Evolutionary conservation across 2,113 vertebrate genomes (phyloP).

Genomic region (Cebidichthys violaceus): DNA sequence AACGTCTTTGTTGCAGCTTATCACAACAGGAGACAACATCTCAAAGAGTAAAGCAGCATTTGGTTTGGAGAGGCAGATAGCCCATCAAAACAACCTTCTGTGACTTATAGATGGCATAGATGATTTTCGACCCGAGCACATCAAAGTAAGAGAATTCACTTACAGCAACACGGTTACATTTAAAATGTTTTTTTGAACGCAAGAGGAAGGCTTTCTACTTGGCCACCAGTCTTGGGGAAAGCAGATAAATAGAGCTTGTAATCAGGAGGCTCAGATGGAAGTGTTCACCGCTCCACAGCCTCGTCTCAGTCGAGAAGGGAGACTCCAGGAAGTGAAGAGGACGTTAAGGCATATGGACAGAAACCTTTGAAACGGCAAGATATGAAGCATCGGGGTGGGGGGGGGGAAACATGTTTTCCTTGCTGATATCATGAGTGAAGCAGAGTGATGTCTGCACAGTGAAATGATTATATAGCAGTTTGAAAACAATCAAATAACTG

Average conservation of each 20-base stretch:
- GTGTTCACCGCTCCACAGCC: slow-evolving; percentile 18
- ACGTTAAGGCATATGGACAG: slow-evolving; percentile 1
- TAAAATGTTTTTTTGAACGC: slow-evolving; percentile 53
- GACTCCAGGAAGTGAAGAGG: slow-evolving; percentile 9
- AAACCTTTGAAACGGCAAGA: slow-evolving; percentile 42
- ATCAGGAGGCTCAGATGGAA: slow-evolving; percentile 45
- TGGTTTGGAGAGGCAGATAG: slow-evolving; percentile 3
- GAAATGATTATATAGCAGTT: slow-evolving; percentile 13
- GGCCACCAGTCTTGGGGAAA: slow-evolving; percentile 15
- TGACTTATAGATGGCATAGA: slow-evolving; percentile 40
- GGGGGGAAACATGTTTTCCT: slow-evolving; percentile 23
- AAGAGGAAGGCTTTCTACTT: slow-evolving; percentile 19
- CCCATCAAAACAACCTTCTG: slow-evolving; percentile 27
- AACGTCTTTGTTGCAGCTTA: neutral
- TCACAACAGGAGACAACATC: slow-evolving; percentile 13
- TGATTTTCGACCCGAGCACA: slow-evolving; percentile 29
- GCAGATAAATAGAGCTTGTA: slow-evolving; percentile 56
- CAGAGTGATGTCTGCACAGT: slow-evolving; percentile 11
- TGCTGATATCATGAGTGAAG: slow-evolving; percentile 26
- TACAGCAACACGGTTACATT: slow-evolving; percentile 30
- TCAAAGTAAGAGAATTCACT: slow-evolving; percentile 31
- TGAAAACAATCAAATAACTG: slow-evolving; percentile 26
- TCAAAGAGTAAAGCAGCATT: slow-evolving; percentile 25
- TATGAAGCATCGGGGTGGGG: slow-evolving; percentile 18
- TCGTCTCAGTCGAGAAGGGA: slow-evolving; percentile 20